Conservation (phyloP, 2,113 vertebrate species). For the Microcebus griseorufus region DNA sequence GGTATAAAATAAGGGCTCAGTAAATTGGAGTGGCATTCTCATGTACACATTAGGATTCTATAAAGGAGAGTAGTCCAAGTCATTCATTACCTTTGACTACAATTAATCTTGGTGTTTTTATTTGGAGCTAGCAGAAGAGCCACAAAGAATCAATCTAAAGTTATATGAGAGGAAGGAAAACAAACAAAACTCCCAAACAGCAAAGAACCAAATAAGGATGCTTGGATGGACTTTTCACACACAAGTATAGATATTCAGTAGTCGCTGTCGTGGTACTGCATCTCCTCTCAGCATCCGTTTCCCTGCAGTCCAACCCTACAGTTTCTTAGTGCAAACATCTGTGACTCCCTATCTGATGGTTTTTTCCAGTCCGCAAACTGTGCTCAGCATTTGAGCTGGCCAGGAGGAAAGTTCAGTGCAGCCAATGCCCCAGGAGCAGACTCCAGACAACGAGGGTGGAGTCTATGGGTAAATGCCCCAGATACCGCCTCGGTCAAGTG, state of each 20-base stretch:
- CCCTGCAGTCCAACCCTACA: not conserved
- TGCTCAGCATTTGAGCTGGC: not conserved
- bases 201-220: not conserved
- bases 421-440: not conserved
- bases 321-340: not conserved
- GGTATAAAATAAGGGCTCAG: not conserved
- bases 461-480: not conserved
- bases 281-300: not conserved
- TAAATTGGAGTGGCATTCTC: not conserved
- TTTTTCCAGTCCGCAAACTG: not conserved
- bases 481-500: not conserved
- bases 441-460: not conserved
- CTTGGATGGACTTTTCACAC: not conserved
- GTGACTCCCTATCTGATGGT: not conserved
- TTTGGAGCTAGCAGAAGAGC: not conserved
- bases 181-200: not conserved
- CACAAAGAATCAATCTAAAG: not conserved
- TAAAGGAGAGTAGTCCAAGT: not conserved
- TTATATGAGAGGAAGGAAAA: not conserved
- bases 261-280: rapidly evolving
- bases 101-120: not conserved
- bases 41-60: not conserved
- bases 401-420: not conserved
- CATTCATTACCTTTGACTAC: not conserved
- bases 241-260: not conserved